phyloP scores from a whole-genome alignment of 2,888 invertebrate species.

The Drosophila limbata region DNA sequence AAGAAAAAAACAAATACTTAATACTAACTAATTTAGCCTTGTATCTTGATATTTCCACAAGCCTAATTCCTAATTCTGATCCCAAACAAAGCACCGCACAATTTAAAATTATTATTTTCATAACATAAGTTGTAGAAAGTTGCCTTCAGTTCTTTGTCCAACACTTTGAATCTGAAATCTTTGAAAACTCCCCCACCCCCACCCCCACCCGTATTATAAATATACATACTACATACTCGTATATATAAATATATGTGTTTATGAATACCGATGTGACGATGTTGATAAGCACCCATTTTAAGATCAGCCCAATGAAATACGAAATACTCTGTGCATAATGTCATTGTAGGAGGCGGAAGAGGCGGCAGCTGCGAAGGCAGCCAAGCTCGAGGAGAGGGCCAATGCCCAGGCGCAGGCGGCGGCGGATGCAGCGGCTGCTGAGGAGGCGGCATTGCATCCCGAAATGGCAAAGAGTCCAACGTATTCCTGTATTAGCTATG shows the following conservation, averaged over 20 bases:
- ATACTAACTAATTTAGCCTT: constrained; percentile 31
- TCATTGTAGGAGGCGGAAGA: constrained; percentile 92
- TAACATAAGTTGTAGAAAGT: constrained; percentile 20
- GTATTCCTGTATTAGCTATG: constrained; percentile 96
- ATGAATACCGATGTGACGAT: constrained; percentile 35
- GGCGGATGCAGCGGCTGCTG: constrained; percentile 87
- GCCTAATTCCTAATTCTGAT: not conserved
- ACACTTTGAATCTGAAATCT: not conserved
- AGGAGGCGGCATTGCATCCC: constrained; percentile 86
- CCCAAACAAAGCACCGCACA: constrained; percentile 62
- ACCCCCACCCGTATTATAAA: not conserved
- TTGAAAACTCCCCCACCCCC: not conserved
- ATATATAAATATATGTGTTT: constrained; percentile 12
- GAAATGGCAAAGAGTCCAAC: constrained; percentile 95
- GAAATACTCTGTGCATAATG: constrained; percentile 41
- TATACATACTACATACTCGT: constrained; percentile 8
- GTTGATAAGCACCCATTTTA: constrained; percentile 32
- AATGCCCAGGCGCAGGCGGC: constrained; percentile 86
- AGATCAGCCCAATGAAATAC: constrained; percentile 36
- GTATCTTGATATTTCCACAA: constrained; percentile 15
- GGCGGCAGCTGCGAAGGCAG: constrained; percentile 89
- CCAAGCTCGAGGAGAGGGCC: constrained; percentile 86
- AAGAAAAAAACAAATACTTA: constrained; percentile 67
- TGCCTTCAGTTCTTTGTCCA: constrained; percentile 19
- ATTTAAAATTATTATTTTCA: constrained; percentile 3